These are phyloP conservation scores for Rhabdomys dilectus DNA, from an alignment of 2,113 vertebrate genomes.

Conservation along the genomic window DNA sequence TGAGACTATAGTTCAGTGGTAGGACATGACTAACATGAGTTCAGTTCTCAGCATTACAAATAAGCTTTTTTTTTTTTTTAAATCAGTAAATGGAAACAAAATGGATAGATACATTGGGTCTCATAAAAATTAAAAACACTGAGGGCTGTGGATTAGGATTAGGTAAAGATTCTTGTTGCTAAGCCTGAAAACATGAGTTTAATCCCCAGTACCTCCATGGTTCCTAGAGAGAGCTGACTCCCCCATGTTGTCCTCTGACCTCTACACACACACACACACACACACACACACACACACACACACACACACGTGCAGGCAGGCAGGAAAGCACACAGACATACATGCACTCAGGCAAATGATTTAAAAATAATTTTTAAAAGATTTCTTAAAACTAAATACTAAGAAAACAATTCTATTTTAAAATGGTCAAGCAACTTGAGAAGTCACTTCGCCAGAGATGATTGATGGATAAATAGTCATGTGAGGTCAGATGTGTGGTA, in stretches of 20 bases:
- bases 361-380: background rate
- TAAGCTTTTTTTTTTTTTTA: background rate
- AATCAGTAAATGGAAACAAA: background rate
- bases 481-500: background rate
- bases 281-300: background rate
- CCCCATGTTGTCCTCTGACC: background rate
- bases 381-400: background rate
- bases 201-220: too few species aligned
- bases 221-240: background rate
- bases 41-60: background rate
- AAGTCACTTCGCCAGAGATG: background rate
- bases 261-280: background rate
- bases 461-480: background rate
- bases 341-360: background rate
- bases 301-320: too few species aligned
- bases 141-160: background rate
- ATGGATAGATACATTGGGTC: background rate
- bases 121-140: background rate
- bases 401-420: background rate
- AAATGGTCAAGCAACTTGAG: conserved; percentile 7
- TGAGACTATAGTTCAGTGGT: background rate
- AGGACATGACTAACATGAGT: too few species aligned
- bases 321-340: too few species aligned
- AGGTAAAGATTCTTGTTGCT: too few species aligned
- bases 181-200: background rate